Evolutionary conservation across 2,888 invertebrate species (phyloP).

Genomic region (Cheilosia grossa): DNA sequence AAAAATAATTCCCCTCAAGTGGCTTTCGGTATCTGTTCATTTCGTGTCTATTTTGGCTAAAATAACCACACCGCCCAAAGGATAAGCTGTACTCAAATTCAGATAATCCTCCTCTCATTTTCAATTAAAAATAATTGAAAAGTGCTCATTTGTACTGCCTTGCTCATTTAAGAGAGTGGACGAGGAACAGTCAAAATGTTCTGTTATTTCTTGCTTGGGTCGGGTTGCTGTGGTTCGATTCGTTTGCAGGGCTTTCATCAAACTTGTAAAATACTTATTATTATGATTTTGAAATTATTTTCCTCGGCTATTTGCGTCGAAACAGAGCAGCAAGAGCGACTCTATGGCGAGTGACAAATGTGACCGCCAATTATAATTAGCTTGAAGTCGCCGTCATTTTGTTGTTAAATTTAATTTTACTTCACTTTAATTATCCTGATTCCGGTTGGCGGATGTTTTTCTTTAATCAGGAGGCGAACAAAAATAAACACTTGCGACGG

Average conservation of each 20-base stretch:
- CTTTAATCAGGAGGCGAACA: background rate
- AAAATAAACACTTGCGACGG: background rate
- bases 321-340: background rate
- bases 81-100: background rate
- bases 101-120: background rate
- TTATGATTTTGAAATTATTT: background rate
- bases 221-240: background rate
- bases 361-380: constrained; percentile 42
- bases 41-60: constrained; percentile 7
- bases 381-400: constrained; percentile 23
- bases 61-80: background rate
- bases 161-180: constrained; percentile 2
- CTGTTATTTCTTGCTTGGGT: background rate
- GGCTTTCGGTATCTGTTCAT: constrained; percentile 13
- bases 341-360: constrained; percentile 18
- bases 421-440: constrained; percentile 30
- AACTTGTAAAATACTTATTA: constrained; percentile 3
- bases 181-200: background rate
- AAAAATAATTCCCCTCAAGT: constrained; percentile 17
- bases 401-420: constrained; percentile 14
- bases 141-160: background rate
- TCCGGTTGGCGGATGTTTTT: constrained; percentile 26
- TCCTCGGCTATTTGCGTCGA: background rate
- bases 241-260: background rate
- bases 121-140: constrained; percentile 30